A percentile compares a stretch with the other conserved stretches of the same genome.
phyloP scores from a whole-genome alignment of 1,140 invertebrate genomes.

The Diabrotica undecimpunctata region DNA sequence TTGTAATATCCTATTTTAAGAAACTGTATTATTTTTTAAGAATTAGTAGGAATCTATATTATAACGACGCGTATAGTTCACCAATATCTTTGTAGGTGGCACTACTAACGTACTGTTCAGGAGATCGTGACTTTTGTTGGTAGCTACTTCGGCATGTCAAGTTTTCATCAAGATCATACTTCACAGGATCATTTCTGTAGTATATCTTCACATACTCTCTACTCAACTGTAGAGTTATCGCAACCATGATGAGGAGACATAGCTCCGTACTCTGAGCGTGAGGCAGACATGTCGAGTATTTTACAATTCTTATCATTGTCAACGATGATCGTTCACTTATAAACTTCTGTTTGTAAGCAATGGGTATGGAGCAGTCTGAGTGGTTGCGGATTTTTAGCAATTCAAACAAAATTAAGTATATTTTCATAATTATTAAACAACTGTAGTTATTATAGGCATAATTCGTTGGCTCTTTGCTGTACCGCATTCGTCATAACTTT shows the following conservation, averaged over 20 bases:
- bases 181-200: conserved; percentile 58
- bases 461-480: too few relatives aligned
- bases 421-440: too few relatives aligned
- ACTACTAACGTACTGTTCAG: not conserved
- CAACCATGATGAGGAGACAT: conserved; percentile 25
- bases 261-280: conserved; percentile 24
- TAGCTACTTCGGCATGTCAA: not conserved
- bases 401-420: too few relatives aligned
- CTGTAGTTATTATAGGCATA: too few relatives aligned
- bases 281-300: conserved; percentile 13
- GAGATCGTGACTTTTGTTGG: not conserved
- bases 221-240: conserved; percentile 24
- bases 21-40: too few relatives aligned
- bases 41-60: too few relatives aligned
- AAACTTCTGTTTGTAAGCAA: not conserved
- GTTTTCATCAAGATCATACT: conserved; percentile 49
- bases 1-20: too few relatives aligned
- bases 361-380: conserved; percentile 16
- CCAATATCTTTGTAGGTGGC: not conserved
- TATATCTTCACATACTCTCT: conserved; percentile 47
- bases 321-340: conserved; percentile 12
- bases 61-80: too few relatives aligned
- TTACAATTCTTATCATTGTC: not conserved
- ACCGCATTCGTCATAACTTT: too few relatives aligned
- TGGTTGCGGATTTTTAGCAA: not conserved